Evolutionary conservation across 2,113 vertebrate genomes (phyloP).

Genomic region (Urocynchramus pylzowi): DNA sequence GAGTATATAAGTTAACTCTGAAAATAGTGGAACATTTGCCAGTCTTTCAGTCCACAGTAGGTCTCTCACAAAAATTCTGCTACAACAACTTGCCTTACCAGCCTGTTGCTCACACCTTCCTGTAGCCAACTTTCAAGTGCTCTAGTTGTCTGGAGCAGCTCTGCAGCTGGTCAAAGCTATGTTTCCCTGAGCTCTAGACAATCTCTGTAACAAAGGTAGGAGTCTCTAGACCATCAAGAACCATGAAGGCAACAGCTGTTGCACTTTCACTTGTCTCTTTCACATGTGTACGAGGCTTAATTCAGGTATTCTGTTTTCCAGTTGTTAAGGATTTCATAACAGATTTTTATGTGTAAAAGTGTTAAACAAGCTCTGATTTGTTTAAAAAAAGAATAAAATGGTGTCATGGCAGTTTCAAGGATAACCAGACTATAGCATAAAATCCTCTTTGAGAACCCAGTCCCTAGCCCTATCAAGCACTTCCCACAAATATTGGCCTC

Average conservation of each 20-base stretch:
- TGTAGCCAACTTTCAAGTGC: neutral
- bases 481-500: neutral
- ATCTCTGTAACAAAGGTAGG: neutral
- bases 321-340: neutral
- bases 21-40: neutral
- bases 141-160: neutral
- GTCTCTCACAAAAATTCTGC: neutral
- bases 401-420: neutral
- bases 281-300: neutral
- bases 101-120: neutral
- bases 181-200: neutral
- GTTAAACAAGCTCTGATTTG: neutral
- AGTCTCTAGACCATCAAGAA: neutral
- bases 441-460: neutral
- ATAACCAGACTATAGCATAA: neutral
- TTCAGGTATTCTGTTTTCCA: neutral
- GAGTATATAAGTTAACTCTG: neutral
- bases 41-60: neutral
- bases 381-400: neutral
- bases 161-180: neutral
- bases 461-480: neutral
- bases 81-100: neutral
- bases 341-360: neutral
- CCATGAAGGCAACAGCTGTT: neutral
- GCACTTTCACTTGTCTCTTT: neutral